Evolutionary conservation across 2,113 vertebrate genomes (phyloP).

Genomic region (Mirounga angustirostris): DNA sequence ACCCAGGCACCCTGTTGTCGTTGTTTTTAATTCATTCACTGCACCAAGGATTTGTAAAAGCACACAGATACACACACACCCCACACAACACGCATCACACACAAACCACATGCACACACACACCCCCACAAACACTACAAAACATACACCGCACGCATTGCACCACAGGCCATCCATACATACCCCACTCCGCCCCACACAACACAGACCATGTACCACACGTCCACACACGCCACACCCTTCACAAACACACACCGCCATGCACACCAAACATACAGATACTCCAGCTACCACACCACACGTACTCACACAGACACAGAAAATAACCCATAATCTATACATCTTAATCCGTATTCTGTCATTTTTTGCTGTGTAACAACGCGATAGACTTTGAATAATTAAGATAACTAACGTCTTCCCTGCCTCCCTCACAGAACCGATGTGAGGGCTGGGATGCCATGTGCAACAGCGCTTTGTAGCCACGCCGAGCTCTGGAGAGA

Average conservation of each 20-base stretch:
- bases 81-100: not conserved
- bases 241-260: no score
- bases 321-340: not conserved
- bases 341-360: not conserved
- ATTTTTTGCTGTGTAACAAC: not conserved
- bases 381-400: not conserved
- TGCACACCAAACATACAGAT: not conserved
- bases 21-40: not conserved
- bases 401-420: no score
- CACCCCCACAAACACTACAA: not conserved
- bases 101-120: not conserved
- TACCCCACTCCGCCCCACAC: not conserved
- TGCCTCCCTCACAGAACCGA: not conserved
- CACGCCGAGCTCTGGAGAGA: fast-evolving
- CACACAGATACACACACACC: not conserved
- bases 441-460: fast-evolving
- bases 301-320: not conserved
- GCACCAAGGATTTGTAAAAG: not conserved
- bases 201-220: not conserved
- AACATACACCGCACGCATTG: not conserved
- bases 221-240: no score
- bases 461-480: not conserved
- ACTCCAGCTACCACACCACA: not conserved
- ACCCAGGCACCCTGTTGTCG: no score
- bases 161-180: not conserved